Evolutionary conservation across 2,888 invertebrate species (phyloP).

Genomic region (Callinectes sapidus): DNA sequence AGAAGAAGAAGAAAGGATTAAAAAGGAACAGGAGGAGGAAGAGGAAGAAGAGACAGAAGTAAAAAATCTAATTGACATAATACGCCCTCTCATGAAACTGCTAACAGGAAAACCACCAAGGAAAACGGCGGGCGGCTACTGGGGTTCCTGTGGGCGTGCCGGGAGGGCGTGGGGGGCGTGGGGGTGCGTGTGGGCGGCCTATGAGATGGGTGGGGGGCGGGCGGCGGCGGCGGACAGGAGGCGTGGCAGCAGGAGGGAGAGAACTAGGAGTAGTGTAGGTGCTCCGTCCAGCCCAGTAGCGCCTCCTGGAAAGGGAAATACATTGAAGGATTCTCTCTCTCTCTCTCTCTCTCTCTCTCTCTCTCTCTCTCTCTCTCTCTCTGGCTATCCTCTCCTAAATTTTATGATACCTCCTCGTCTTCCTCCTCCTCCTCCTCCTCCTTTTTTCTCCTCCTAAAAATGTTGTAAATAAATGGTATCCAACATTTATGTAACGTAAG

Average conservation of each 20-base stretch:
- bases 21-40: neutral
- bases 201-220: constrained; percentile 2
- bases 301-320: neutral
- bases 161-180: neutral
- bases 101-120: neutral
- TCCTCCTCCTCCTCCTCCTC: neutral
- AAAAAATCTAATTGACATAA: neutral
- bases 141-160: neutral
- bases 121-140: neutral
- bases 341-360: constrained; percentile 25
- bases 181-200: too few relatives aligned
- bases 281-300: neutral
- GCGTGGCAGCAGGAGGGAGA: neutral
- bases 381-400: neutral
- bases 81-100: neutral
- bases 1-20: neutral
- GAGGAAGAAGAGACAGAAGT: neutral
- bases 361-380: constrained; percentile 26
- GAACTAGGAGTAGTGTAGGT: neutral
- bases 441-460: neutral
- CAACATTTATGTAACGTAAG: too few relatives aligned
- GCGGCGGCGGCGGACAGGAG: neutral
- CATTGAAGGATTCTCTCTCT: neutral
- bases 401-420: neutral
- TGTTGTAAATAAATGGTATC: neutral